Conservation (phyloP, 2,888 invertebrate species). For the Xanthorhoe designata region DNA sequence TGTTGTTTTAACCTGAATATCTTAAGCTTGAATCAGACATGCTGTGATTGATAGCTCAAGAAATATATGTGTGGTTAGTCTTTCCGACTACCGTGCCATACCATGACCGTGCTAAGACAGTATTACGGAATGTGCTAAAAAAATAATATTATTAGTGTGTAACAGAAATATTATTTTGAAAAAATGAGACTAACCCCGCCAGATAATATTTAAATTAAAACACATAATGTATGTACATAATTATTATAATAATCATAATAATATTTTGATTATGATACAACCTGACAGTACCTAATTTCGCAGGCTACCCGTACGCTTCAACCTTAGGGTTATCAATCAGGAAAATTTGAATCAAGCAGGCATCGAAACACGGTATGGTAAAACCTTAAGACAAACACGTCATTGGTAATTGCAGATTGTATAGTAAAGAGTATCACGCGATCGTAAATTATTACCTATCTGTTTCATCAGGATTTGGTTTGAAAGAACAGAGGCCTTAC, state of each 20-base stretch:
- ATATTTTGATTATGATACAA: too few species aligned
- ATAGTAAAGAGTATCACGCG: neutral
- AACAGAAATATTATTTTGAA: too few species aligned
- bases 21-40: slow-evolving; percentile 16
- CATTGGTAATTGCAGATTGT: slow-evolving; percentile 1
- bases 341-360: slow-evolving; percentile 43
- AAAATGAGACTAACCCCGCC: too few species aligned
- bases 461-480: neutral
- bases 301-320: too few species aligned
- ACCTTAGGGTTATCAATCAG: slow-evolving; percentile 58
- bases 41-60: slow-evolving; percentile 38
- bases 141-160: too few species aligned
- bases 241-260: too few species aligned
- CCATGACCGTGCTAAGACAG: too few species aligned
- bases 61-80: slow-evolving; percentile 43
- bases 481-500: neutral
- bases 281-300: too few species aligned
- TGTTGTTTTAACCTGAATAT: slow-evolving; percentile 22
- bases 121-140: too few species aligned
- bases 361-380: slow-evolving; percentile 19
- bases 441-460: neutral
- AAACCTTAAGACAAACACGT: slow-evolving; percentile 18
- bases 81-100: too few species aligned
- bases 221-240: too few species aligned
- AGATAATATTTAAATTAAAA: too few species aligned